Evolutionary conservation across 2,113 vertebrate species (phyloP), one percentile per base, ranked within the genome.

Genomic region (Gymnogyps californianus): DNA sequence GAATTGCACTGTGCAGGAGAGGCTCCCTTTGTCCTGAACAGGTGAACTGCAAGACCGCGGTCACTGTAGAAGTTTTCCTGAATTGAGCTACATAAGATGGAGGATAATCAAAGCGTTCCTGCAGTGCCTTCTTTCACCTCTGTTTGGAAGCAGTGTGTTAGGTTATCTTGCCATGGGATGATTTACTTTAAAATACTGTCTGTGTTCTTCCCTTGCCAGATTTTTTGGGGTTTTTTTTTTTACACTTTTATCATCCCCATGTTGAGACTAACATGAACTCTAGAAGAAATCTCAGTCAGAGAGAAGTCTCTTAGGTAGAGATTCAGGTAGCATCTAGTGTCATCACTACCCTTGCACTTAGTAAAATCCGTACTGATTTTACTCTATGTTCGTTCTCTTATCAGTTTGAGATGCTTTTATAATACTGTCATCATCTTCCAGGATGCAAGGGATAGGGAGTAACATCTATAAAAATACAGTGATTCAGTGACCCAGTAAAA

Each of bases 341-440:
- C 32, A 66, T 6, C 21, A 12, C 10, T 42, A 6, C 12, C 19
- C 34, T 44, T n/a, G 42, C 0, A 0, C 18, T 47, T 52, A 8
- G 16, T 42, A 78, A 78, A 87, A 54, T 83, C n/a, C n/a, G 15
- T 24, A 13, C 25, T 82, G 66, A 19, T 91, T 96, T 93, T 91
- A 40, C 26, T 65, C 25, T 25, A 0, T 40, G 46, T 67, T 91
- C 18, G 16, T 79, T 90, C 36, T 70, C 62, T 64, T 72, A 65
- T 5, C 24, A 49, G 19, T 79, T 44, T 59, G 54, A 85, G 46
- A 62, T 90, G 72, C 55, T 83, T 92, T 94, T 92, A 40, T 38
- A 72, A 42, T 83, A 28, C 22, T 83, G 17, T 67, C 36, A 16
- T 94, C 18, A 2, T 81, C 67, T 62, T 95, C 42, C 54, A 40